Conservation (phyloP, 2,888 invertebrate genomes). For the Fragum fragum region DNA sequence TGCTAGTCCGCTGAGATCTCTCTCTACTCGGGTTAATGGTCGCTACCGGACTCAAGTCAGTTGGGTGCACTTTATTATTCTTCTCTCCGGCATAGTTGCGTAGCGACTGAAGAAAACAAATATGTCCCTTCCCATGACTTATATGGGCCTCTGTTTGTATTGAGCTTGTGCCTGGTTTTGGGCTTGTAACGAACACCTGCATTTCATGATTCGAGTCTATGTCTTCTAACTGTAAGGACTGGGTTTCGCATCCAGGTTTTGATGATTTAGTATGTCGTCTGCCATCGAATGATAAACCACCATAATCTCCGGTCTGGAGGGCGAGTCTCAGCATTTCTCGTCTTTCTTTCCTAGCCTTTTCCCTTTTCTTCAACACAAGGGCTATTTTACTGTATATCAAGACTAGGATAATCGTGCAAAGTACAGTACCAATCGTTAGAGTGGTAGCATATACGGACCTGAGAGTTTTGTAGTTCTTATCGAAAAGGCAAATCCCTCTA, state of each 20-base stretch:
- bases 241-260: not conserved
- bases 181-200: not conserved
- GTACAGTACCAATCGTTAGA: not conserved
- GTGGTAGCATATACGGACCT: not conserved
- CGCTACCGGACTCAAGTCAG: not conserved
- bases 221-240: not conserved
- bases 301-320: not conserved
- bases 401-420: not conserved
- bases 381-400: slow-evolving; percentile 7
- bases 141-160: not conserved
- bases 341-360: not conserved
- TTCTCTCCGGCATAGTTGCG: not conserved
- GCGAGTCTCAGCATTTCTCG: not conserved
- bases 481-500: not conserved
- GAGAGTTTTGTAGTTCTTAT: not conserved
- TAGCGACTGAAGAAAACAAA: not conserved
- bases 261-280: not conserved
- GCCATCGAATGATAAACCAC: not conserved
- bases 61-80: not conserved
- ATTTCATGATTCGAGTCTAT: not conserved
- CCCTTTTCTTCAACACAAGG: not conserved
- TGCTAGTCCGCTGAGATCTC: not conserved
- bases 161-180: not conserved
- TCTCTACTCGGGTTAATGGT: not conserved
- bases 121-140: not conserved